Evolutionary conservation across 2,888 invertebrate genomes (phyloP), one percentile per base, ranked within the genome.

Genomic region (Emmelina monodactyla): DNA sequence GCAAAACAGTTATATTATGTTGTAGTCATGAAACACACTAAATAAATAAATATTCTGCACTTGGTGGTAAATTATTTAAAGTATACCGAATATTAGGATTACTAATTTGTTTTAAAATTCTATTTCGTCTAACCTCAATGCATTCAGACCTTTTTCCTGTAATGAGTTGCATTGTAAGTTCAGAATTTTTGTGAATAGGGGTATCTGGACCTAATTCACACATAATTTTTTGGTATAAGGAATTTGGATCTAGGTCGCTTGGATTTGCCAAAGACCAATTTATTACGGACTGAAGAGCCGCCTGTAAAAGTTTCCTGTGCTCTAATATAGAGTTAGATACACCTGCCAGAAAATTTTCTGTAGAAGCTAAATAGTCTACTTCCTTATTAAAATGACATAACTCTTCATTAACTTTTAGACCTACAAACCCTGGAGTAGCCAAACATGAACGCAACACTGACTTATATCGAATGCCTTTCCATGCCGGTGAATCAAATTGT

Each of bases 381-480:
- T 14, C 16, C 16, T 37, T 46, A 32, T 41, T n/a, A n/a, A n/a
- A n/a, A n/a, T n/a, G n/a, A n/a, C n/a, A n/a, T n/a, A n/a, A n/a
- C n/a, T n/a, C n/a, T 1, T 46, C 42, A 45, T 48, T 48, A 0
- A 39, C 12, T 30, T 43, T 43, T n/a, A 45, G 25, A 10, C 29
- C 37, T 2, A 33, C 11, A 37, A 47, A 45, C 3, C 44, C 46
- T 2, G 47, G 46, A 1, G 25, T 33, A 0, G 46, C 44, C 2
- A 39, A 7, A 19, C 32, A 35, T n/a, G 38, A 14, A 12, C 39
- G 40, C 6, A 48, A 16, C 0, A 38, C 28, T 28, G 35, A 37
- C 15, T 43, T 44, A 9, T 45, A 49, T 0, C 38, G 7, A 29
- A 45, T 37, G 0, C 39, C 39, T 6, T 39, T 39, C 41, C 44